phyloP scores from a whole-genome alignment of 2,797 vertebrate genomes.

The Alcedo atthis region DNA sequence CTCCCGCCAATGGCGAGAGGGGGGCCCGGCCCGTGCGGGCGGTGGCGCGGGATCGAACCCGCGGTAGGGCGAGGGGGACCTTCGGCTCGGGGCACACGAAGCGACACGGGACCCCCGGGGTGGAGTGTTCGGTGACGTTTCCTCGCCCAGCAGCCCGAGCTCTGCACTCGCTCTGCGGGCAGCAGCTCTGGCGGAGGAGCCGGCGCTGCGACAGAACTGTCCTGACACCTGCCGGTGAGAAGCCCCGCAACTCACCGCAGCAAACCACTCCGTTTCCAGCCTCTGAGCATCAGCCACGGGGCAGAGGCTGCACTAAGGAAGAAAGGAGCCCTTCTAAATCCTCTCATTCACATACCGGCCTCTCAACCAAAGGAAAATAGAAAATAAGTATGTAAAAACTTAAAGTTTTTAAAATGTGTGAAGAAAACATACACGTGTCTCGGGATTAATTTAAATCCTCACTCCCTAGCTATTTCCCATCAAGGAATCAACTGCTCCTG shows the following conservation, averaged over 20 bases:
- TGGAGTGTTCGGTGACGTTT: neutral
- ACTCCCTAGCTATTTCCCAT: neutral
- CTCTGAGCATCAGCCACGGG: neutral
- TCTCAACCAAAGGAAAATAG: neutral
- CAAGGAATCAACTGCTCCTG: neutral
- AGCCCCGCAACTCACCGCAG: neutral
- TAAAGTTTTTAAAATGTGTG: neutral
- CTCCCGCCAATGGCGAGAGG: neutral
- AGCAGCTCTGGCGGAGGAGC: neutral
- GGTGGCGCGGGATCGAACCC: too few relatives aligned
- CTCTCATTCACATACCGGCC: neutral
- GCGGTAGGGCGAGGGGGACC: too few relatives aligned
- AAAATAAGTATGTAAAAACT: neutral
- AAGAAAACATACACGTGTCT: neutral
- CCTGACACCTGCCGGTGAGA: slow-evolving; percentile 71
- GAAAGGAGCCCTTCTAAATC: neutral
- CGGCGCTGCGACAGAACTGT: neutral
- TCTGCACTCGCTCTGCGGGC: neutral
- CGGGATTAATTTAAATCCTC: neutral
- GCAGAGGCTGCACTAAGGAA: neutral
- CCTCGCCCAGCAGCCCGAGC: slow-evolving; percentile 14
- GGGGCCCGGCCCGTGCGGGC: neutral
- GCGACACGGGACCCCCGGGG: neutral
- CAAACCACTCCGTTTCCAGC: too few relatives aligned
- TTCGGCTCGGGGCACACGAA: too few relatives aligned